Conservation (phyloP, 2,113 vertebrate genomes). For the Periophthalmus modestus region DNA sequence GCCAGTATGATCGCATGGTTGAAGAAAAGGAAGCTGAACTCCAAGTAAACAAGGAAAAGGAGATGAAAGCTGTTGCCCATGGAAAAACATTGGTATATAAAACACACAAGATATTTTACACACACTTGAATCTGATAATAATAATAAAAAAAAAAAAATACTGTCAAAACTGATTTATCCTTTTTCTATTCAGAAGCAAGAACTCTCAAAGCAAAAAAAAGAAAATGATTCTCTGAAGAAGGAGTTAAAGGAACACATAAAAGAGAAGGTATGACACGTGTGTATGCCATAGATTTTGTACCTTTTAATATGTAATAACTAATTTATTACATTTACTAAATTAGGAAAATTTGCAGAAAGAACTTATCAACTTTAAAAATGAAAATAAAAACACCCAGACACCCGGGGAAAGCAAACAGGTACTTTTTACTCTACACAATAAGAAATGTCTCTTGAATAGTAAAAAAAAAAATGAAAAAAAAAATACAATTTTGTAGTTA, state of each 20-base stretch:
- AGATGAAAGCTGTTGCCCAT: conserved; percentile 74
- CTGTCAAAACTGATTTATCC: background rate
- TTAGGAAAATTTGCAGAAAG: conserved; percentile 55
- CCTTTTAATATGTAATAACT: background rate
- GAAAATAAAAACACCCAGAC: conserved; percentile 37
- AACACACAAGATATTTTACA: background rate
- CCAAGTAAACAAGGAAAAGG: conserved; percentile 78
- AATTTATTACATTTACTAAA: background rate
- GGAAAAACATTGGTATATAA: conserved; percentile 80
- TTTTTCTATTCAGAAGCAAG: conserved; percentile 76
- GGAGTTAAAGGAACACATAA: conserved; percentile 76
- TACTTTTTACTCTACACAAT: conserved; percentile 5
- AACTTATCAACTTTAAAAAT: conserved; percentile 55
- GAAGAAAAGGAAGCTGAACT: conserved; percentile 90
- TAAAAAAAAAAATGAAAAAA: no score
- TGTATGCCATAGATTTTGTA: background rate
- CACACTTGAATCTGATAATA: background rate
- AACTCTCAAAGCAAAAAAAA: conserved; percentile 75
- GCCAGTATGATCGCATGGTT: conserved; percentile 88
- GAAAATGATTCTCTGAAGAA: conserved; percentile 79
- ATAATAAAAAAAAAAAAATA: background rate
- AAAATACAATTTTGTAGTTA: conserved; percentile 21
- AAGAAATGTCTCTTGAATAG: background rate
- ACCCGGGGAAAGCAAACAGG: conserved; percentile 39
- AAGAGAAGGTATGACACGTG: conserved; percentile 75